Evolutionary conservation across 2,888 invertebrate genomes (phyloP), one percentile per base, ranked within the genome.

Genomic region (Geophilus truncorum): DNA sequence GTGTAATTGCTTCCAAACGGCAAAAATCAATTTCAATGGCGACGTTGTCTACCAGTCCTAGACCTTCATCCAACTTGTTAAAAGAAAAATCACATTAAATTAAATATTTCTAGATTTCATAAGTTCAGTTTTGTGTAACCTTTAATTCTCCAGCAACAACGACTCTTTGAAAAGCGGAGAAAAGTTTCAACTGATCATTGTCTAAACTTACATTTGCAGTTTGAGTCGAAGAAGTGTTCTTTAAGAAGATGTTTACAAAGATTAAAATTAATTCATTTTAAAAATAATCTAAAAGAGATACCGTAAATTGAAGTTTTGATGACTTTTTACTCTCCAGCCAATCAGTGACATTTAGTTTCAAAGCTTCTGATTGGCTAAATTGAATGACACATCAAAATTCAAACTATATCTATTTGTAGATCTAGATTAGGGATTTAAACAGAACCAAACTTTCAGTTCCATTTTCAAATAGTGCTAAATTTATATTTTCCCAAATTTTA

Each of bases 21-120:
- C 70, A 70, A 70, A 70, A 28, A 70, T 70, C 70, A 28, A 70
- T 70, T 28, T 70, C 70, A 28, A 70, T 70, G 10, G 70, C 70
- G 1, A 70, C 28, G 12, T 6, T 70, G 23, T 70, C 70, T 5
- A 70, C n/a, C 70, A 70, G 28, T 70, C 70, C 70, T 3, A 70
- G 70, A 10, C 70, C 70, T 70, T 70, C 70, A 25, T 70, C 70
- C 70, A 70, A 70, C 70, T 70, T 25, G 15, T 10, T 12, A 70
- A 70, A 70, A 10, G 28, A 70, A 70, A 70, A 25, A n/a, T n/a
- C n/a, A n/a, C n/a, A n/a, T 51, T 1, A 1, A 28, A 70, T 28
- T 4, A 28, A 70, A 1, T 4, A 51, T 5, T 21, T 18, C 3
- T 18, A 25, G 12, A 57, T n/a, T 25, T 6, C 15, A 15, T 25